Conservation (phyloP, 2,888 invertebrate genomes). For the Volucella inanis region DNA sequence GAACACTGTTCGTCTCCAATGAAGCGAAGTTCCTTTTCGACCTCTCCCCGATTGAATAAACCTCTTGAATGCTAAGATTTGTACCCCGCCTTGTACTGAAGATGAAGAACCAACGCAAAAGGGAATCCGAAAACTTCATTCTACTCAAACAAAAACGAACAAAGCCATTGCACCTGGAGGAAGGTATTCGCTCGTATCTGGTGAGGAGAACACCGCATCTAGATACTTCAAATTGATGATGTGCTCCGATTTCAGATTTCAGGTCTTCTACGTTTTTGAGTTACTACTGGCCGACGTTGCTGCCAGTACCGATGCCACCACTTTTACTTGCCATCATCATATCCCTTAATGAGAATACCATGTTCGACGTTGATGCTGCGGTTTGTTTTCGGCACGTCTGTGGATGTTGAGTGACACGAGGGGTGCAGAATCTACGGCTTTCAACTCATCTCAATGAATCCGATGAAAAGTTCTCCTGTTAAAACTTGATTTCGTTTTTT, state of each 20-base stretch:
- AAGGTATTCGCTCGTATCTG: neutral
- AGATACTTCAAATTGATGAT: constrained; percentile 58
- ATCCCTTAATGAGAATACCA: constrained; percentile 68
- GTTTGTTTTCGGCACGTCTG: constrained; percentile 68
- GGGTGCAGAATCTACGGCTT: neutral
- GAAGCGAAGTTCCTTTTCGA: constrained; percentile 67
- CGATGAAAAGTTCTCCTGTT: constrained; percentile 54
- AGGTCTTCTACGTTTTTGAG: constrained; percentile 62
- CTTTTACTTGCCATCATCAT: neutral
- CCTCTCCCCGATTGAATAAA: constrained; percentile 50
- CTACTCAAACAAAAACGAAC: constrained; percentile 20
- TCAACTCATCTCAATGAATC: constrained; percentile 68
- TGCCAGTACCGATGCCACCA: neutral
- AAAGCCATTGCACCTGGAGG: constrained; percentile 64
- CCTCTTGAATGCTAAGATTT: constrained; percentile 61
- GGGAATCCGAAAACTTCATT: constrained; percentile 34
- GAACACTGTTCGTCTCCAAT: constrained; percentile 55
- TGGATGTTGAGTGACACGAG: constrained; percentile 6
- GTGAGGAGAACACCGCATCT: constrained; percentile 29
- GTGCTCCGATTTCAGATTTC: constrained; percentile 65
- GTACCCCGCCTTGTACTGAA: constrained; percentile 34
- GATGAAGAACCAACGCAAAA: constrained; percentile 53
- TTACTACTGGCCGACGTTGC: constrained; percentile 23
- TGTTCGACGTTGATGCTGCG: constrained; percentile 71
- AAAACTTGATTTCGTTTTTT: constrained; percentile 51